A percentile compares a stretch with the other conserved stretches of the same genome.
Conservation (phyloP, 1,140 invertebrate species). For the Pteromalus puparum region DNA sequence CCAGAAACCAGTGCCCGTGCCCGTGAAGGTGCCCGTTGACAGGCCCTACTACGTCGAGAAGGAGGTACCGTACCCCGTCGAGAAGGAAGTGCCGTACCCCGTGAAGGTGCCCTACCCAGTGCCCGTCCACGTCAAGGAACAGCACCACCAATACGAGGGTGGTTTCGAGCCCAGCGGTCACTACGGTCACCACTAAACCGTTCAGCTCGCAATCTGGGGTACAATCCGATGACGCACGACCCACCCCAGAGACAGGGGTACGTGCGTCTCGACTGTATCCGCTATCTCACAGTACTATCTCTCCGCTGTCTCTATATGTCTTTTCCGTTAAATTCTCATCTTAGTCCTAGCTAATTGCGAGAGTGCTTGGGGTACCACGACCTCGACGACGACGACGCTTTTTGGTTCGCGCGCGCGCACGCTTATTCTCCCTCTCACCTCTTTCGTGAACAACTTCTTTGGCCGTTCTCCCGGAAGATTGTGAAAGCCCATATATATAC, state of each 20-base stretch:
- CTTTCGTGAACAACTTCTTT: neutral
- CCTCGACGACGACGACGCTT: neutral
- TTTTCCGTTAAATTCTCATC: constrained; percentile 32
- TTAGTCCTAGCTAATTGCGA: constrained; percentile 41
- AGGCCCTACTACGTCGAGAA: constrained; percentile 86
- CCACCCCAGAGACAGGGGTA: neutral
- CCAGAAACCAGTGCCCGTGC: constrained; percentile 84
- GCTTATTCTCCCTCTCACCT: neutral
- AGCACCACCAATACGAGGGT: constrained; percentile 58
- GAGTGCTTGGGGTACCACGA: constrained; percentile 22
- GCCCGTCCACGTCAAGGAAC: constrained; percentile 75
- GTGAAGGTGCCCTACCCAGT: constrained; percentile 82
- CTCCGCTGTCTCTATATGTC: constrained; percentile 17
- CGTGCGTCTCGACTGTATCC: neutral
- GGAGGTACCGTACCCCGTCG: constrained; percentile 82
- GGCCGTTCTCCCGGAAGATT: neutral
- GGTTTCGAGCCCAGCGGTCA: constrained; percentile 59
- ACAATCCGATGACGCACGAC: neutral
- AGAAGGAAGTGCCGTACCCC: constrained; percentile 85
- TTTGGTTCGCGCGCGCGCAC: neutral
- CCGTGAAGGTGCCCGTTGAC: constrained; percentile 86
- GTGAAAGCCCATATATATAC: neutral
- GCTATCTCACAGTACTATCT: neutral
- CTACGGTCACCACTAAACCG: constrained; percentile 48
- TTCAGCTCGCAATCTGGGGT: neutral